Base-by-base conservation (phyloP, 2,888 invertebrate species). In the Osedax fenrisi region DNA sequence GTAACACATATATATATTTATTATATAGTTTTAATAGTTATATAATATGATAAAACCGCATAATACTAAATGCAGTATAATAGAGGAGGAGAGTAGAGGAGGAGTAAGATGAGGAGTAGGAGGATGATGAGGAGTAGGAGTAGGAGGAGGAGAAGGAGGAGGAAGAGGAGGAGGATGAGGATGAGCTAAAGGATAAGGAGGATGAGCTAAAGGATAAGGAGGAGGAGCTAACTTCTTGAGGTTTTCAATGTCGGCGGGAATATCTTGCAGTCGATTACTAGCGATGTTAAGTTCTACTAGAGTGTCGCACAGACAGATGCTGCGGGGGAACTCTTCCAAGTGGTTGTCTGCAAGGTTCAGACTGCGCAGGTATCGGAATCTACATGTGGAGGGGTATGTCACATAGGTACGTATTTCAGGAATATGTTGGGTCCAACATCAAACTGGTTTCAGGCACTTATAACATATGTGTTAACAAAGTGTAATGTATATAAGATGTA, bases 331-430 rank as follows among this genome's bases (percentile, higher is more conserved):
- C 17, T 78, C 76, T 17, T 79, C 76, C 74, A 86, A 80, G 73
- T 83, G 80, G 77, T 86, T 86, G 81, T 85, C 84, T 0, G 85
- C 84, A 27, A 86, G 79, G 78, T 86, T 86, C 67, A 86, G 79
- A 76, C 82, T 84, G 27, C 82, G 78, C 27, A 86, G 78, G 21
- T 80, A 78, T 41, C 78, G 79, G 76, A 86, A 85, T 66, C 84
- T 83, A 77, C 24, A 77, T n/a, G n/a, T n/a, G n/a, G n/a, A n/a
- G n/a, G n/a, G n/a, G n/a, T n/a, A 74, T n/a, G 13, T 13, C n/a
- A n/a, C n/a, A n/a, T n/a, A n/a, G n/a, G n/a, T n/a, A n/a, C n/a
- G n/a, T n/a, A n/a, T n/a, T n/a, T n/a, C n/a, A n/a, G n/a, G n/a
- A n/a, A n/a, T n/a, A n/a, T n/a, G n/a, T n/a, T n/a, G n/a, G n/a